Evolutionary conservation across 2,113 vertebrate genomes (phyloP).

Genomic region (Marmota flaviventris): DNA sequence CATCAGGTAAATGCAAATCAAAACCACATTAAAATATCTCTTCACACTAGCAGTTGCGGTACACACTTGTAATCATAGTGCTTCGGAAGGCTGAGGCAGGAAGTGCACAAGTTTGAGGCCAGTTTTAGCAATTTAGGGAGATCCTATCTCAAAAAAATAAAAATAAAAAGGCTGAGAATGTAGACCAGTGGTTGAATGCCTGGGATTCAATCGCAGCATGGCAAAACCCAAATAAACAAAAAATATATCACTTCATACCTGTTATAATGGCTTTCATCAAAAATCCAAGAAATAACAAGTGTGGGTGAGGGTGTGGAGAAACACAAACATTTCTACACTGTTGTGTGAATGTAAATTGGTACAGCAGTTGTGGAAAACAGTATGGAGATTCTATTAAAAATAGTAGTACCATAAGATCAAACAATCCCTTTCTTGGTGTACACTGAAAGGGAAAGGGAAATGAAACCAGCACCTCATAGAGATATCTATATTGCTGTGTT

Average conservation of each 20-base stretch:
- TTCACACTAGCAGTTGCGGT: neutral
- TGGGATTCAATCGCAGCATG: too few species aligned
- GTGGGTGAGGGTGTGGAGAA: neutral
- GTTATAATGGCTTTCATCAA: neutral
- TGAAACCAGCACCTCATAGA: neutral
- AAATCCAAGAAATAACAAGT: neutral
- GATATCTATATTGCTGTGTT: neutral
- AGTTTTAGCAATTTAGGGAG: too few species aligned
- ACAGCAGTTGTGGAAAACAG: neutral
- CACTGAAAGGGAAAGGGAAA: neutral
- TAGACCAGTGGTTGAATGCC: too few species aligned
- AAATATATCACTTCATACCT: neutral
- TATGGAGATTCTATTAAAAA: neutral
- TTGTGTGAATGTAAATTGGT: neutral
- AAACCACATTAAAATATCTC: neutral
- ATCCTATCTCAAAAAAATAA: too few species aligned
- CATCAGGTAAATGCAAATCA: neutral
- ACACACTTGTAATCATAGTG: too few species aligned
- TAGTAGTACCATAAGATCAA: neutral
- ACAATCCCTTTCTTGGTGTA: neutral
- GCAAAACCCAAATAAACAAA: too few species aligned
- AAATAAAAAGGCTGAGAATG: too few species aligned
- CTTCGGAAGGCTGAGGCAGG: too few species aligned
- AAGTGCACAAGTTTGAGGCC: too few species aligned
- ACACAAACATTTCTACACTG: neutral